Evolutionary conservation across 2,113 vertebrate species (phyloP).

Genomic region (Perca flavescens): DNA sequence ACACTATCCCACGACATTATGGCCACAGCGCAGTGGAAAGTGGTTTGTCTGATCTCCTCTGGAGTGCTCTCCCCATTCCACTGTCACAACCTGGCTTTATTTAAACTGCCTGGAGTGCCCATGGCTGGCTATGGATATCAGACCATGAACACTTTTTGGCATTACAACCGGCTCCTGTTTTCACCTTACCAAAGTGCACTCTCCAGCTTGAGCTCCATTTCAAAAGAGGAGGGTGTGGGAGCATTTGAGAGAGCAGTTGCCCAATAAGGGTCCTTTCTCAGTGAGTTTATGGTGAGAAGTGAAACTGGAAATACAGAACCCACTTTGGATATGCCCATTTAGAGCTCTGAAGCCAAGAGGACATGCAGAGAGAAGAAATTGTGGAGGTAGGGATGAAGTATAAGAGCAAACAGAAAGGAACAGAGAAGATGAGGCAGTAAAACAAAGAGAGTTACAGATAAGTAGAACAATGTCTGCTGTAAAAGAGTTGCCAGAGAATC

Average conservation of each 20-base stretch:
- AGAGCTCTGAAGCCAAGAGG: constrained; percentile 14
- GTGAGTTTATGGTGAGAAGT: constrained; percentile 39
- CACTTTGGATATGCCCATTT: constrained; percentile 51
- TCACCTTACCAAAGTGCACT: constrained; percentile 54
- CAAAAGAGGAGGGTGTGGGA: constrained; percentile 55
- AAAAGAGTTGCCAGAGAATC: not conserved
- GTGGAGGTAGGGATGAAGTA: not conserved
- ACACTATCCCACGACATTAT: constrained; percentile 48
- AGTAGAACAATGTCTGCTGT: not conserved
- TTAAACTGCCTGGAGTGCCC: constrained; percentile 47
- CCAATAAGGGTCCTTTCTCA: constrained; percentile 57
- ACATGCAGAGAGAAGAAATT: constrained; percentile 14
- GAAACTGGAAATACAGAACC: constrained; percentile 42
- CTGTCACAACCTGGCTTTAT: constrained; percentile 63
- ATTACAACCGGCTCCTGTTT: constrained; percentile 50
- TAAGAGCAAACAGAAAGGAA: not conserved
- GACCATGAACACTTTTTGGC: constrained; percentile 49
- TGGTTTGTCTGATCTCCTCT: constrained; percentile 55
- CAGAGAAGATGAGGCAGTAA: not conserved
- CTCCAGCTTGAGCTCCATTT: constrained; percentile 71
- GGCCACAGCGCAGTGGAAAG: constrained; percentile 22
- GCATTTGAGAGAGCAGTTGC: constrained; percentile 62
- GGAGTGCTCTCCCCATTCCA: constrained; percentile 48
- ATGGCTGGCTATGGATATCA: constrained; percentile 41
- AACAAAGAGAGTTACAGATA: not conserved